These are phyloP conservation scores for Halocynthia aurantium DNA, from an alignment of 23 tunicate genomes.

Conservation along the genomic window DNA sequence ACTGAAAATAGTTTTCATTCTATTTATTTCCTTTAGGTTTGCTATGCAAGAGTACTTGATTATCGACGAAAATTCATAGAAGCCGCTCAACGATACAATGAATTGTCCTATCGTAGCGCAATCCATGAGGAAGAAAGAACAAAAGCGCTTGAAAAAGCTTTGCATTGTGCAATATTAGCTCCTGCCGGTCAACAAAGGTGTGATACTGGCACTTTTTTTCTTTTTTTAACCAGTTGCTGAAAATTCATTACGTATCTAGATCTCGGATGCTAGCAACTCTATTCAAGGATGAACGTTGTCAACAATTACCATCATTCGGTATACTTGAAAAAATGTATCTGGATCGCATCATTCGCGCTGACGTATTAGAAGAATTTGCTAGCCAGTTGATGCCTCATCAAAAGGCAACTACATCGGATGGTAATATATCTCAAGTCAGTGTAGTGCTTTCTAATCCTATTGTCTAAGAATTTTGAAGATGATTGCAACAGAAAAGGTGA, in stretches of 20 bases:
- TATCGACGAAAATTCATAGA: slow-evolving; percentile 86
- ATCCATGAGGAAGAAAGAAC: slow-evolving; percentile 81
- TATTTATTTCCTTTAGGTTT: slow-evolving; percentile 26
- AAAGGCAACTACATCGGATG: slow-evolving; percentile 79
- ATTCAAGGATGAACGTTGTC: slow-evolving; percentile 92
- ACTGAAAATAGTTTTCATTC: neutral
- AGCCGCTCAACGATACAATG: slow-evolving; percentile 93
- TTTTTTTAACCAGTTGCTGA: neutral
- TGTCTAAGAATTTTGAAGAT: too few relatives aligned
- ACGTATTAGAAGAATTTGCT: slow-evolving; percentile 74
- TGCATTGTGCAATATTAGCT: slow-evolving; percentile 90
- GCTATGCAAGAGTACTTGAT: slow-evolving; percentile 86
- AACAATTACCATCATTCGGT: slow-evolving; percentile 62
- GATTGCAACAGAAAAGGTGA: too few relatives aligned
- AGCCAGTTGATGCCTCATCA: slow-evolving; percentile 88
- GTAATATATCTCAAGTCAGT: slow-evolving; percentile 6
- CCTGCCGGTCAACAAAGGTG: slow-evolving; percentile 81
- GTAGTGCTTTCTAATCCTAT: neutral
- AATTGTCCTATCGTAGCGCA: slow-evolving; percentile 72
- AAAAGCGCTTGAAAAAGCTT: slow-evolving; percentile 85
- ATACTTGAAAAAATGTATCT: slow-evolving; percentile 88
- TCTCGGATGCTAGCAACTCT: slow-evolving; percentile 84
- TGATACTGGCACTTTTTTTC: neutral
- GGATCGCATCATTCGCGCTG: slow-evolving; percentile 73
- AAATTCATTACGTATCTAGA: neutral